Conservation (phyloP, 2,888 invertebrate genomes). For the Pollenia angustigena region DNA sequence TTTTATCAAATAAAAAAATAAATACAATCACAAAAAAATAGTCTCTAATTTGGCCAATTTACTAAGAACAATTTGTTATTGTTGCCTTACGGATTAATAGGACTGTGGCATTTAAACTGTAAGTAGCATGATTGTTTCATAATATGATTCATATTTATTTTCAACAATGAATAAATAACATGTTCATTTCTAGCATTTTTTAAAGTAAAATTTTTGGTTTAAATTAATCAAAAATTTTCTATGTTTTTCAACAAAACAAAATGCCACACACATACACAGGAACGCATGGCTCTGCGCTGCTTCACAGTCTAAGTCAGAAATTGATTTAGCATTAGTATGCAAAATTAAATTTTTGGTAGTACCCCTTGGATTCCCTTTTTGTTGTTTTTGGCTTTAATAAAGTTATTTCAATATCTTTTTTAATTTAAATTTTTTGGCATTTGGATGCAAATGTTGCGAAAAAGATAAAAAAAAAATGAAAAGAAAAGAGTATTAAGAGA, state of each 20-base stretch:
- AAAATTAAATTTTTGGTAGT: slow-evolving; percentile 50
- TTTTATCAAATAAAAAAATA: not conserved
- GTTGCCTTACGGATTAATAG: not conserved
- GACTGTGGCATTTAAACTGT: slow-evolving; percentile 11
- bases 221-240: slow-evolving; percentile 54
- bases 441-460: slow-evolving; percentile 39
- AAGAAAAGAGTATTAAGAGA: slow-evolving; percentile 4
- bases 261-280: slow-evolving; percentile 47
- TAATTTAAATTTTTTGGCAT: slow-evolving; percentile 27
- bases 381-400: slow-evolving; percentile 41
- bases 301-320: not conserved
- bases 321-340: slow-evolving; percentile 46
- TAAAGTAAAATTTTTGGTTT: slow-evolving; percentile 3
- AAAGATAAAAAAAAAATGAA: not conserved
- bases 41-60: slow-evolving; percentile 13
- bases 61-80: slow-evolving; percentile 1
- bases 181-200: slow-evolving; percentile 18
- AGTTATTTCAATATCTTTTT: slow-evolving; percentile 43
- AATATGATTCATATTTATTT: slow-evolving; percentile 41
- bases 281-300: slow-evolving; percentile 4
- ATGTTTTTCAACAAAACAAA: slow-evolving; percentile 52
- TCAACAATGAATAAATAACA: slow-evolving; percentile 1
- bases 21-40: not conserved
- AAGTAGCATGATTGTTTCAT: slow-evolving; percentile 12
- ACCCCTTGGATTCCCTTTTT: slow-evolving; percentile 34